These are phyloP conservation scores for Emydura subglobosa DNA, from an alignment of 2,113 vertebrate genomes.

Conservation along the genomic window DNA sequence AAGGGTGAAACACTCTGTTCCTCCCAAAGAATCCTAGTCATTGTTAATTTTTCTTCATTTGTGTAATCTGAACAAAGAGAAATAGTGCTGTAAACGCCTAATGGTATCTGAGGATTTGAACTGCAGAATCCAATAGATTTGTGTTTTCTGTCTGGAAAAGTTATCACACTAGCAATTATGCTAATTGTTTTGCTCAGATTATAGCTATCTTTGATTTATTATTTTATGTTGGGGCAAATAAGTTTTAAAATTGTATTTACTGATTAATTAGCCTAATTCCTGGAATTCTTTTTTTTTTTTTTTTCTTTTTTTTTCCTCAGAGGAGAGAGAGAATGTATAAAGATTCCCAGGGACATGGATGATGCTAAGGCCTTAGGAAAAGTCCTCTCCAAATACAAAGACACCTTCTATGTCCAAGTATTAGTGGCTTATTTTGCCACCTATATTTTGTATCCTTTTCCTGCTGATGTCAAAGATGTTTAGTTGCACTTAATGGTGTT, in stretches of 20 bases:
- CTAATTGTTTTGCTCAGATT: slow-evolving; percentile 11
- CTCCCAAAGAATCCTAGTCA: not conserved
- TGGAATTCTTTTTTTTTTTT: not conserved
- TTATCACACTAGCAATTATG: not conserved
- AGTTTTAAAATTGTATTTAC: not conserved
- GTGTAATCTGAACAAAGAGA: not conserved
- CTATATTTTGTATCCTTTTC: slow-evolving; percentile 98
- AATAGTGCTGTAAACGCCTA: not conserved
- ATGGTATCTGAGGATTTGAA: not conserved
- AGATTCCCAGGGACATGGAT: slow-evolving; percentile 97
- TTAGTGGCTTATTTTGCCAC: slow-evolving; percentile 97
- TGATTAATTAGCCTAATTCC: not conserved
- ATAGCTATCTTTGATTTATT: not conserved
- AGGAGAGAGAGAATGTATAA: slow-evolving; percentile 94
- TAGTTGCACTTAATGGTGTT: not conserved
- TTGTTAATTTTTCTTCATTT: not conserved
- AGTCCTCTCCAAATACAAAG: slow-evolving; percentile 98
- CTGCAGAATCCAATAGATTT: not conserved
- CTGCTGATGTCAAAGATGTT: slow-evolving; percentile 3
- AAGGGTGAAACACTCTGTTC: not conserved
- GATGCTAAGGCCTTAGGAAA: slow-evolving; percentile 98
- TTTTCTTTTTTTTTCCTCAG: slow-evolving; percentile 73
- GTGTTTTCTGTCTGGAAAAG: not conserved
- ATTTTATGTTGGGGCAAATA: not conserved
- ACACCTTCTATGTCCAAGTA: slow-evolving; percentile 97